A percentile compares a stretch with the other conserved stretches of the same genome.
Conservation (phyloP, 2,888 invertebrate species). For the Leptinotarsa juncta region DNA sequence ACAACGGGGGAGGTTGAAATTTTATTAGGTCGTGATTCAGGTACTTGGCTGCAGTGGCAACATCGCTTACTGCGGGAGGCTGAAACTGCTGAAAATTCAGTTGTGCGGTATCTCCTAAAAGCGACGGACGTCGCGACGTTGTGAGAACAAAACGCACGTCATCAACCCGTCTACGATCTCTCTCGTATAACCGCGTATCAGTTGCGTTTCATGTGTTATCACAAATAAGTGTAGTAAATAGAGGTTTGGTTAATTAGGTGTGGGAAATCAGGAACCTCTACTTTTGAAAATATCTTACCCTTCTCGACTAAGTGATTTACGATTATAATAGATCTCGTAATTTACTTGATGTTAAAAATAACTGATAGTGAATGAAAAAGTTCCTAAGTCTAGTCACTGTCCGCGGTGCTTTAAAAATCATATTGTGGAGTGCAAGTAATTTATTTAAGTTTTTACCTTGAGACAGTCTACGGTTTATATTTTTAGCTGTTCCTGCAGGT, state of each 20-base stretch:
- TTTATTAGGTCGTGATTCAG: not conserved
- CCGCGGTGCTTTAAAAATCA: not conserved
- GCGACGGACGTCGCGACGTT: conserved; percentile 25
- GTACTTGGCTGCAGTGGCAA: conserved; percentile 33
- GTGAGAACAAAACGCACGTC: conserved; percentile 15
- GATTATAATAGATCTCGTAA: not conserved
- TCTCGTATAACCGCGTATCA: not conserved
- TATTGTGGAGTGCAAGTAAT: conserved; percentile 34
- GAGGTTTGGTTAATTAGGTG: not conserved
- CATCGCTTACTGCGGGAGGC: conserved; percentile 45
- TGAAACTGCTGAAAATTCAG: conserved; percentile 44
- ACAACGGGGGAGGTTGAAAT: not conserved
- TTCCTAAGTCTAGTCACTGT: not conserved
- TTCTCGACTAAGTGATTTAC: not conserved
- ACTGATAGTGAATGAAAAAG: not conserved
- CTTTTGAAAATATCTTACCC: not conserved
- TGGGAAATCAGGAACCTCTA: not conserved
- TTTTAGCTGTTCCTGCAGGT: conserved; percentile 44
- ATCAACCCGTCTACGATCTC: conserved; percentile 1
- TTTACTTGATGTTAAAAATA: conserved; percentile 18
- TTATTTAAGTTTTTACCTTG: conserved; percentile 47
- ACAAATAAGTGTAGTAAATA: no score
- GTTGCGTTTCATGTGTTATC: no score
- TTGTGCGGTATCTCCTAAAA: conserved; percentile 46
- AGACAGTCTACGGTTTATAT: conserved; percentile 46